Conservation (phyloP, 2,888 invertebrate genomes). For the Campoletis raptor region DNA sequence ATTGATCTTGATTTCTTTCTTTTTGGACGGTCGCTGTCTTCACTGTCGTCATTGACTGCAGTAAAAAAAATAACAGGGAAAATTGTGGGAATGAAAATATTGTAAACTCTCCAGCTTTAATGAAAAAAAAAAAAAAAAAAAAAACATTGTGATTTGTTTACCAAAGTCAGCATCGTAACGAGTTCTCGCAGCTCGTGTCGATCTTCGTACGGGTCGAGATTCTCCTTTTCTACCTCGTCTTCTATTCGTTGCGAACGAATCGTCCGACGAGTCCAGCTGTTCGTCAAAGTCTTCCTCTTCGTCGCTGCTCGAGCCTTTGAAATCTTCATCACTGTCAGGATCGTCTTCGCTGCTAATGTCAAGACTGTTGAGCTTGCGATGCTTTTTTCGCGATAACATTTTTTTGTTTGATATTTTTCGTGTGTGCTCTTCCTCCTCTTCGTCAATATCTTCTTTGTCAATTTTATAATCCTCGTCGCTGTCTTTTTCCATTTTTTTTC, state of each 20-base stretch:
- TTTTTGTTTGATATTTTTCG: slow-evolving; percentile 74
- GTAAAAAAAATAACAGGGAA: slow-evolving; percentile 23
- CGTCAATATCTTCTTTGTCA: slow-evolving; percentile 80
- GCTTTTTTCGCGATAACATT: slow-evolving; percentile 86
- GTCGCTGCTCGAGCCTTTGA: slow-evolving; percentile 91
- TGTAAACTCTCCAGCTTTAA: not conserved
- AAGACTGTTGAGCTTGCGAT: slow-evolving; percentile 91
- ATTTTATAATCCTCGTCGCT: slow-evolving; percentile 83
- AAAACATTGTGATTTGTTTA: slow-evolving; percentile 78
- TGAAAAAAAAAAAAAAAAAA: not conserved
- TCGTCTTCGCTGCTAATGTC: slow-evolving; percentile 94
- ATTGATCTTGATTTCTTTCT: slow-evolving; percentile 87
- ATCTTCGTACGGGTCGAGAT: slow-evolving; percentile 86
- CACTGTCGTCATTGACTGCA: slow-evolving; percentile 86
- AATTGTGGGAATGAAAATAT: not conserved
- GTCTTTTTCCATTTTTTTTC: slow-evolving; percentile 78
- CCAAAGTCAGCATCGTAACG: slow-evolving; percentile 87
- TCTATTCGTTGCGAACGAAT: slow-evolving; percentile 85
- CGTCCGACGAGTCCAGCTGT: slow-evolving; percentile 86
- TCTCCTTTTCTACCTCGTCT: slow-evolving; percentile 85
- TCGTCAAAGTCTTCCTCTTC: slow-evolving; percentile 87
- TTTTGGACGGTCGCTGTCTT: slow-evolving; percentile 87
- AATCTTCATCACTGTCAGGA: slow-evolving; percentile 95
- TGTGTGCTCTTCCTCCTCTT: slow-evolving; percentile 77
- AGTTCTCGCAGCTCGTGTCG: slow-evolving; percentile 86